Percentiles rank a stretch among this genome's conserved stretches.
These are phyloP conservation scores for Nibea albiflora DNA, from an alignment of 2,113 vertebrate genomes.

Conservation along the genomic window DNA sequence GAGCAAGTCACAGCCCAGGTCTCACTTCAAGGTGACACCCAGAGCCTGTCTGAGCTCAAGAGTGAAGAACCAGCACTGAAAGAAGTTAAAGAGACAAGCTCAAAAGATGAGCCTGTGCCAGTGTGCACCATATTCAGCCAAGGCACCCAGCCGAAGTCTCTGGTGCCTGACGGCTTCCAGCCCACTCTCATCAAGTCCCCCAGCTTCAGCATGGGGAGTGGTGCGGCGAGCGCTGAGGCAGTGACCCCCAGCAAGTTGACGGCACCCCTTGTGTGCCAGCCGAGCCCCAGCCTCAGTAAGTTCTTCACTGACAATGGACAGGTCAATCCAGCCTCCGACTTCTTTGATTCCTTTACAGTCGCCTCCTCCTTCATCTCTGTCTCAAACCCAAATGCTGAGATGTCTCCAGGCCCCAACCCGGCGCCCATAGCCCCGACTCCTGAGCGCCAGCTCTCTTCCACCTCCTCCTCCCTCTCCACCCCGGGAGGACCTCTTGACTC, in stretches of 20 bases:
- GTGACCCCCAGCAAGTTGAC: conserved; percentile 85
- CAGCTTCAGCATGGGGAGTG: conserved; percentile 87
- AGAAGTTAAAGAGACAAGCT: conserved; percentile 21
- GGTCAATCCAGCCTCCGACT: conserved; percentile 90
- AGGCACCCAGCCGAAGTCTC: conserved; percentile 72
- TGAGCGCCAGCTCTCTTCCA: conserved; percentile 82
- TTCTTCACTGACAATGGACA: conserved; percentile 91
- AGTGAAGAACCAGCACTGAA: conserved; percentile 27
- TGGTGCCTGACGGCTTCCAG: conserved; percentile 92
- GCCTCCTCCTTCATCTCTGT: conserved; percentile 93
- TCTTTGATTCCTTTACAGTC: conserved; percentile 97
- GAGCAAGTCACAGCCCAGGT: not conserved
- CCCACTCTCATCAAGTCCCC: conserved; percentile 96
- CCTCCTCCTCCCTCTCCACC: conserved; percentile 70
- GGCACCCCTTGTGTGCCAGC: conserved; percentile 90
- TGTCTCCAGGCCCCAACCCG: conserved; percentile 70
- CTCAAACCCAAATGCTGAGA: conserved; percentile 92
- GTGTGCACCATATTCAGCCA: conserved; percentile 98
- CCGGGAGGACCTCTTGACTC: conserved; percentile 68
- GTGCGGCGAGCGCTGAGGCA: conserved; percentile 60
- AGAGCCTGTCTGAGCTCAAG: conserved; percentile 37
- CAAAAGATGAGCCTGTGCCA: conserved; percentile 85
- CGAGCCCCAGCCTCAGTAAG: conserved; percentile 97
- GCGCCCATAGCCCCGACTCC: conserved; percentile 71
- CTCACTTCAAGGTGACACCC: conserved; percentile 36